Conservation (phyloP, 2,797 vertebrate genomes). For the Oreochromis mossambicus region DNA sequence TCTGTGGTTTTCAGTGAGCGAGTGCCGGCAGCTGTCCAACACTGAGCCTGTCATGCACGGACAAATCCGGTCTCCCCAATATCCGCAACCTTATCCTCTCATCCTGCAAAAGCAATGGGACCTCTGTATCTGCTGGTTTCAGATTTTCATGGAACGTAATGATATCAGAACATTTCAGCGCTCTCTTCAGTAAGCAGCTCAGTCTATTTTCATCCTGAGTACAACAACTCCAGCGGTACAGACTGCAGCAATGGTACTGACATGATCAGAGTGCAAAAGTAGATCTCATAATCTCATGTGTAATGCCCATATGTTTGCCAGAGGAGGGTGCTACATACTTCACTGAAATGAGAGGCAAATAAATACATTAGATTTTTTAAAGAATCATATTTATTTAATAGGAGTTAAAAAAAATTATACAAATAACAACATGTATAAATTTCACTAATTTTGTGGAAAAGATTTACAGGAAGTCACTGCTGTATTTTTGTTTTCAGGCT, state of each 20-base stretch:
- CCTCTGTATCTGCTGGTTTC: neutral
- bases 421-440: neutral
- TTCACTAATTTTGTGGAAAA: neutral
- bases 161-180: rapidly evolving
- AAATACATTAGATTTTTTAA: neutral
- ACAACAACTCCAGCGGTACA: neutral
- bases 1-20: neutral
- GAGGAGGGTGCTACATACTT: neutral
- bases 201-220: conserved; percentile 56
- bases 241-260: conserved; percentile 64
- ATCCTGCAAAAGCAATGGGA: conserved; percentile 61
- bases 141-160: conserved; percentile 53
- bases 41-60: neutral
- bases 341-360: conserved; percentile 39
- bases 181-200: neutral
- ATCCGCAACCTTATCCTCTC: conserved; percentile 30
- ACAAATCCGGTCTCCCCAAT: conserved; percentile 76
- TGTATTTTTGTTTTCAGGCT: neutral
- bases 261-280: conserved; percentile 55
- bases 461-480: neutral
- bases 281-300: conserved; percentile 28
- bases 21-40: neutral
- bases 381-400: neutral
- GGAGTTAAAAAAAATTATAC: too few relatives aligned
- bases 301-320: conserved; percentile 72